Conservation (phyloP, 2,888 invertebrate genomes). For the Scrobipalpa atriplicella region DNA sequence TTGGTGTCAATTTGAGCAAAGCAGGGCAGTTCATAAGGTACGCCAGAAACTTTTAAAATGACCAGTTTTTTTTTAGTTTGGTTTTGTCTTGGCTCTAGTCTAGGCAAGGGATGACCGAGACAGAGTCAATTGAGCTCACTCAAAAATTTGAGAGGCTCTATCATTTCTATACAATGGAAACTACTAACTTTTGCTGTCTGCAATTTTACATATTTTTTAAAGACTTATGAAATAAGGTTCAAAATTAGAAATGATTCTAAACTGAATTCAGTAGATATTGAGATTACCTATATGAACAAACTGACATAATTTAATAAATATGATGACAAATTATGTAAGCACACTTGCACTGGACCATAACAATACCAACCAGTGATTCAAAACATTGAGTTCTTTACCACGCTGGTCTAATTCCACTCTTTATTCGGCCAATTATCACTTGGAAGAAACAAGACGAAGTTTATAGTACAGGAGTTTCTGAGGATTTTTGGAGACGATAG, state of each 20-base stretch:
- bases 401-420: slow-evolving; percentile 64
- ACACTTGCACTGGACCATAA: not conserved
- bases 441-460: slow-evolving; percentile 49
- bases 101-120: too few species aligned
- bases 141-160: too few species aligned
- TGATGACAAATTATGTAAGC: not conserved
- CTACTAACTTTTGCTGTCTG: too few species aligned
- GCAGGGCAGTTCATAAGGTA: not conserved
- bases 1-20: slow-evolving; percentile 5
- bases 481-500: too few species aligned
- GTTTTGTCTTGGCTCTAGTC: too few species aligned
- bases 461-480: slow-evolving; percentile 29
- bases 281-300: not conserved
- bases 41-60: not conserved
- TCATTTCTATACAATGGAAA: too few species aligned
- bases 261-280: not conserved
- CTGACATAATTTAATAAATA: not conserved
- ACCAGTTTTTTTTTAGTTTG: not conserved
- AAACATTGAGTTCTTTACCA: slow-evolving; percentile 48
- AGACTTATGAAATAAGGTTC: too few species aligned
- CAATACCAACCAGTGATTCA: slow-evolving; percentile 31
- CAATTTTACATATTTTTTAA: too few species aligned
- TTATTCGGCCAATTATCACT: slow-evolving; percentile 66
- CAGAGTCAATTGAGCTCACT: too few species aligned
- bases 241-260: too few species aligned